A percentile compares a stretch with the other conserved stretches of the same genome.
Conservation (phyloP, 2,113 vertebrate species). For the Tor tambroides region DNA sequence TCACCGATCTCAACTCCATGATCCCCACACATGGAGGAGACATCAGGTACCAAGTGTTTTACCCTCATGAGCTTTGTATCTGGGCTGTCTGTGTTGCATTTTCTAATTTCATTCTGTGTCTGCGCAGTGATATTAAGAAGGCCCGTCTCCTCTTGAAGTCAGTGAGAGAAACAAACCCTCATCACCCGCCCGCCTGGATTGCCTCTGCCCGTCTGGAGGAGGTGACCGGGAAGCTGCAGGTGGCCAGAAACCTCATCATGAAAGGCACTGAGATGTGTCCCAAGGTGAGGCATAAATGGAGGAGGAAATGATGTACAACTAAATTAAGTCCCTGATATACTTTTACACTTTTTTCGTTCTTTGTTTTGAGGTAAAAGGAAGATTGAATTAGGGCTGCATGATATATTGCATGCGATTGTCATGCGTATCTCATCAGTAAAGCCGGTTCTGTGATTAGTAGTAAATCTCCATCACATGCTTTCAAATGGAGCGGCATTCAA, state of each 20-base stretch:
- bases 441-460: no score
- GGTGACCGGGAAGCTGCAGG: constrained; percentile 96
- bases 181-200: constrained; percentile 98
- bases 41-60: constrained; percentile 83
- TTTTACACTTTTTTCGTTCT: no score
- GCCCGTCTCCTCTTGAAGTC: constrained; percentile 95
- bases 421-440: no score
- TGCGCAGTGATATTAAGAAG: constrained; percentile 93
- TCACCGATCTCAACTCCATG: constrained; percentile 98
- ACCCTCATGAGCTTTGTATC: not conserved
- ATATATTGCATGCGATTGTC: no score
- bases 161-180: constrained; percentile 96
- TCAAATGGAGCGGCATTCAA: no score
- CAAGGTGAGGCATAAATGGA: constrained; percentile 81
- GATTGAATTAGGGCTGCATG: no score
- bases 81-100: not conserved
- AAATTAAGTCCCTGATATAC: not conserved
- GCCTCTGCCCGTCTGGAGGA: constrained; percentile 96
- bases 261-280: constrained; percentile 99
- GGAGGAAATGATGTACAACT: not conserved
- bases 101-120: constrained; percentile 26
- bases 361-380: no score
- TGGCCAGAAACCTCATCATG: constrained; percentile 98
- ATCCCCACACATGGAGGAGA: constrained; percentile 97
- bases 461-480: no score